Conservation (phyloP, 1,140 invertebrate genomes). For the Hesperophylax magnus region DNA sequence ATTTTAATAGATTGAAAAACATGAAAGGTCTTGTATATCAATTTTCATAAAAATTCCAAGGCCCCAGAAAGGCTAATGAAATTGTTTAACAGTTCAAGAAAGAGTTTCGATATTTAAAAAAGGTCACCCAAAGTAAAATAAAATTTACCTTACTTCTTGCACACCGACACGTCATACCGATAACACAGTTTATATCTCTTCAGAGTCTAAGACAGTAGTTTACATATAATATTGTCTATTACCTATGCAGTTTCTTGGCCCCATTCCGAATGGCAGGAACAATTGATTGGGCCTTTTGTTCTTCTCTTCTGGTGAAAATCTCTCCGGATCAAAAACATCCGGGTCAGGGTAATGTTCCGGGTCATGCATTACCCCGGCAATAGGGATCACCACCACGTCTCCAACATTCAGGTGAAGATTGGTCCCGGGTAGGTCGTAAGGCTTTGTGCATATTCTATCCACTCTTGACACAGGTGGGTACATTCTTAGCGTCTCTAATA, state of each 20-base stretch:
- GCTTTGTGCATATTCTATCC: slow-evolving; percentile 67
- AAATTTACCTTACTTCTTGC: too few relatives aligned
- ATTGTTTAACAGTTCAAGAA: too few relatives aligned
- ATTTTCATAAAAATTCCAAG: too few relatives aligned
- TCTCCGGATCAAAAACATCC: slow-evolving; percentile 72
- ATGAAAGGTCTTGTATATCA: too few relatives aligned
- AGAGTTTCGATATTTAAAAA: too few relatives aligned
- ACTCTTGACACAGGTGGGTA: slow-evolving; percentile 72
- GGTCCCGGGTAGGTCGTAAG: slow-evolving; percentile 69
- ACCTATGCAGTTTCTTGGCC: slow-evolving; percentile 83
- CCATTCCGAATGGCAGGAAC: slow-evolving; percentile 81
- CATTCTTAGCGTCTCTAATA: slow-evolving; percentile 74
- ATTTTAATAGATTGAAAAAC: too few relatives aligned
- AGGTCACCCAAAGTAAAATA: too few relatives aligned
- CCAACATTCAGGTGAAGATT: slow-evolving; percentile 65
- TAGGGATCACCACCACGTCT: slow-evolving; percentile 65
- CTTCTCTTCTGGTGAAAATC: slow-evolving; percentile 71
- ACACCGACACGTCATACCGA: too few relatives aligned
- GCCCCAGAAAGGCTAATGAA: too few relatives aligned
- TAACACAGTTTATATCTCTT: too few relatives aligned
- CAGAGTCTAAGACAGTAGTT: too few relatives aligned
- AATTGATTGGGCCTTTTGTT: slow-evolving; percentile 68
- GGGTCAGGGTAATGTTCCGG: slow-evolving; percentile 73
- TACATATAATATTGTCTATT: slow-evolving; percentile 50
- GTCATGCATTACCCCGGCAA: slow-evolving; percentile 74